These are phyloP conservation scores for Indri indri DNA, from an alignment of 2,113 vertebrate species.

Conservation along the genomic window DNA sequence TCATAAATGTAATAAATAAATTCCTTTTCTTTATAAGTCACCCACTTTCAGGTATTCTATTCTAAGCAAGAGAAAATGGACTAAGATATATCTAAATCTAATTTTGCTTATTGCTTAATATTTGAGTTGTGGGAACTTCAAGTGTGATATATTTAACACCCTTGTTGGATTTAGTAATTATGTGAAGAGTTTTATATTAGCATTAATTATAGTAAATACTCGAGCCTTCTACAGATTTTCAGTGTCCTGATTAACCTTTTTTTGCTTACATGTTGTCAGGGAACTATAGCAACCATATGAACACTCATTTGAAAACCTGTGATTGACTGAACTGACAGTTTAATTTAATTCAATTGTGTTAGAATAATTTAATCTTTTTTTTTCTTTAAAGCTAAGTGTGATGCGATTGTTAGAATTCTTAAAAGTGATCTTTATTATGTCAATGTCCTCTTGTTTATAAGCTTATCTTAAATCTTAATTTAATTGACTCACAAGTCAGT, in stretches of 20 bases:
- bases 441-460: not conserved
- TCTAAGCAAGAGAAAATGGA: not conserved
- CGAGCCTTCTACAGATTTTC: not conserved
- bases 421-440: not conserved
- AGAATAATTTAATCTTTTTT: not conserved
- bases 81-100: not conserved
- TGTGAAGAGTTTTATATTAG: not conserved
- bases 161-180: not conserved
- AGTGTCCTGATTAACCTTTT: not conserved
- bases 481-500: not conserved
- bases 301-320: not conserved
- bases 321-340: not conserved
- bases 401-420: not conserved
- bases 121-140: not conserved
- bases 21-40: not conserved
- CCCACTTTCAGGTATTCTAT: not conserved
- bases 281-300: not conserved
- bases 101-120: not conserved
- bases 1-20: not conserved
- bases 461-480: slow-evolving; percentile 1
- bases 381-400: slow-evolving; percentile 12
- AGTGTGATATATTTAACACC: not conserved
- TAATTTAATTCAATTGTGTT: not conserved
- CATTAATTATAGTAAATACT: not conserved
- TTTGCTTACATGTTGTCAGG: not conserved